Conservation (phyloP, 1,140 invertebrate species). For the Drosophila sp. region DNA sequence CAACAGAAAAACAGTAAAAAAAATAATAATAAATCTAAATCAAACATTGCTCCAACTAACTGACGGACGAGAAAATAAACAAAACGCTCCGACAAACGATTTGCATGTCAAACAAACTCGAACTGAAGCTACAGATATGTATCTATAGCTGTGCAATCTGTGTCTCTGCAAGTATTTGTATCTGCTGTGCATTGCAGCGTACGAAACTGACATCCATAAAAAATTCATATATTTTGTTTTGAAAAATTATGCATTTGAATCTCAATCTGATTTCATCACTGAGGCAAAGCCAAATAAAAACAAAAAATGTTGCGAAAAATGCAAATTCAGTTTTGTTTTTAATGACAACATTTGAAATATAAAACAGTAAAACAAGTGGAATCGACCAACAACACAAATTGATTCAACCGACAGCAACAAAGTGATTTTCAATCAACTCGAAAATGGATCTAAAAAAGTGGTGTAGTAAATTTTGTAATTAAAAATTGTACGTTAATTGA, state of each 20-base stretch:
- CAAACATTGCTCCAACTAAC: constrained; percentile 46
- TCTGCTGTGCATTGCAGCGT: constrained; percentile 47
- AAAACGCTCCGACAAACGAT: constrained; percentile 60
- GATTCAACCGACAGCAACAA: not conserved
- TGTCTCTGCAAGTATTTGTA: constrained; percentile 17
- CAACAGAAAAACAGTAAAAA: constrained; percentile 18
- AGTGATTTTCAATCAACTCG: constrained; percentile 36
- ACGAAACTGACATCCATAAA: constrained; percentile 57
- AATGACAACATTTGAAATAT: constrained; percentile 28
- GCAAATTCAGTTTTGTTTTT: constrained; percentile 55
- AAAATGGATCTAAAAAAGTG: constrained; percentile 24
- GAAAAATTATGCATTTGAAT: constrained; percentile 64
- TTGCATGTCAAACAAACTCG: constrained; percentile 73
- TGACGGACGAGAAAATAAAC: constrained; percentile 45
- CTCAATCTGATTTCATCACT: constrained; percentile 62
- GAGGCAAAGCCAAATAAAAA: constrained; percentile 40
- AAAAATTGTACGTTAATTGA: constrained; percentile 60
- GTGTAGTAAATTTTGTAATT: constrained; percentile 62
- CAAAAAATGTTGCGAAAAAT: constrained; percentile 64
- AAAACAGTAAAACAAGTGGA: not conserved
- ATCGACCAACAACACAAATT: constrained; percentile 22
- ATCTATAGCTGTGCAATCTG: constrained; percentile 11
- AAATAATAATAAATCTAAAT: constrained; percentile 68
- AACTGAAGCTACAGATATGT: constrained; percentile 30
- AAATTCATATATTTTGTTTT: constrained; percentile 58